phyloP scores from a whole-genome alignment of 2,888 invertebrate genomes.

The Panzeria rudis region DNA sequence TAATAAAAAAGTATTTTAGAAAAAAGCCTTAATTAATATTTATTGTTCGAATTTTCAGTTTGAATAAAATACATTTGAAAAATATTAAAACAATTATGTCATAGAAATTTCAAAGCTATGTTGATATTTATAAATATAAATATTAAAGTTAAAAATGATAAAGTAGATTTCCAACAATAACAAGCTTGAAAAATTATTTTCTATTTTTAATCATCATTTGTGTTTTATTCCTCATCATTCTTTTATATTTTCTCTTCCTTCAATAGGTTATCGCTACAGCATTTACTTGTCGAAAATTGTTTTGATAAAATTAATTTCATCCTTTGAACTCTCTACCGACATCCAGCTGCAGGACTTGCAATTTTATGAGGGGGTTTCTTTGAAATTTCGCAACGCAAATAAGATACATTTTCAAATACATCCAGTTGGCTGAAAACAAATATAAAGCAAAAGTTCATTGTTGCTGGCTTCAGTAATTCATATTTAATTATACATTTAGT shows the following conservation, averaged over 20 bases:
- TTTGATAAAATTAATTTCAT: conserved; percentile 78
- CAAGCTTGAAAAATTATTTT: background rate
- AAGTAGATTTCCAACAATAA: too few species aligned
- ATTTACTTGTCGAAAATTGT: conserved; percentile 80
- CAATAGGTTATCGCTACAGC: conserved; percentile 80
- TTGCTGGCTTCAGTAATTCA: background rate
- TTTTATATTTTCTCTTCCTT: background rate
- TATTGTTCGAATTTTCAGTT: too few species aligned
- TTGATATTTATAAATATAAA: too few species aligned
- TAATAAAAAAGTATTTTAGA: too few species aligned
- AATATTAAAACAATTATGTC: too few species aligned
- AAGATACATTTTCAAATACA: conserved; percentile 75
- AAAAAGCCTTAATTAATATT: too few species aligned
- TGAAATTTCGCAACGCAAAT: conserved; percentile 80
- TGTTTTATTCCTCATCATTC: background rate
- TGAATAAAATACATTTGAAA: too few species aligned
- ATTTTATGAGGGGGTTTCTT: conserved; percentile 80
- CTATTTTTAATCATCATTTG: background rate
- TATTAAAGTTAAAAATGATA: too few species aligned
- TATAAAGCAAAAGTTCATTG: background rate
- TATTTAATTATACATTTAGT: conserved; percentile 22
- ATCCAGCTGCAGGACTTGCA: conserved; percentile 78
- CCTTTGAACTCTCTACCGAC: conserved; percentile 78
- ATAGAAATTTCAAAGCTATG: too few species aligned
- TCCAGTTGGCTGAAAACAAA: conserved; percentile 28